Evolutionary conservation across 2,797 vertebrate genomes (phyloP).

Genomic region (Brachyrhaphis roseni): DNA sequence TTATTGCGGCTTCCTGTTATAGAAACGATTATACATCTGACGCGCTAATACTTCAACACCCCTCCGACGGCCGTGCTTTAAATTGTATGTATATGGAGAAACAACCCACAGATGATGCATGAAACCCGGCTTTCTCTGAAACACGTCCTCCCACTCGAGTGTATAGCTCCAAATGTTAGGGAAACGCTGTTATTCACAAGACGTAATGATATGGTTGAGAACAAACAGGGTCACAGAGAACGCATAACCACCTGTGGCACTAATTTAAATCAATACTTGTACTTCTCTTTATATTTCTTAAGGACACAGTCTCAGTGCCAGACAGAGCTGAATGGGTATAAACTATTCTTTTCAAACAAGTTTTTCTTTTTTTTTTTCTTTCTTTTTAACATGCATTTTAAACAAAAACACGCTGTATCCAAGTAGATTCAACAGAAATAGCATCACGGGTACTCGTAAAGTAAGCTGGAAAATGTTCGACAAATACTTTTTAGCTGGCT

Average conservation of each 20-base stretch:
- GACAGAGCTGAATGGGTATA: no score
- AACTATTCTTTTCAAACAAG: no score
- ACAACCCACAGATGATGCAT: neutral
- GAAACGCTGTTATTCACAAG: neutral
- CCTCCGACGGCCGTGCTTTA: no score
- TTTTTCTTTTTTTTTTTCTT: no score
- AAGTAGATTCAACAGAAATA: conserved; percentile 13
- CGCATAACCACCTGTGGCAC: conserved; percentile 1
- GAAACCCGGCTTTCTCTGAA: neutral
- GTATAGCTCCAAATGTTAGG: neutral
- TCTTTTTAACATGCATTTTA: conserved; percentile 30
- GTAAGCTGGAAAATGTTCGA: conserved; percentile 28
- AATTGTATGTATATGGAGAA: neutral
- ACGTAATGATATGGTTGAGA: neutral
- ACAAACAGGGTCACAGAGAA: conserved; percentile 8
- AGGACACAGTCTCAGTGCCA: no score
- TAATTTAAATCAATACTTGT: no score
- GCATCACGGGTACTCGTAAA: conserved; percentile 30
- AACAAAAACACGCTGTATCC: conserved; percentile 2
- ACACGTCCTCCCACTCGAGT: neutral
- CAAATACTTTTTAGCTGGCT: conserved; percentile 4
- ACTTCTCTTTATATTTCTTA: no score
- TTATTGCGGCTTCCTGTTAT: neutral
- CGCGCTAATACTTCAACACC: neutral
- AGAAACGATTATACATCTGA: neutral